Percentiles rank a stretch among this genome's conserved stretches.
These are phyloP conservation scores for Cariama cristata DNA, from an alignment of 2,113 vertebrate species.

Conservation along the genomic window DNA sequence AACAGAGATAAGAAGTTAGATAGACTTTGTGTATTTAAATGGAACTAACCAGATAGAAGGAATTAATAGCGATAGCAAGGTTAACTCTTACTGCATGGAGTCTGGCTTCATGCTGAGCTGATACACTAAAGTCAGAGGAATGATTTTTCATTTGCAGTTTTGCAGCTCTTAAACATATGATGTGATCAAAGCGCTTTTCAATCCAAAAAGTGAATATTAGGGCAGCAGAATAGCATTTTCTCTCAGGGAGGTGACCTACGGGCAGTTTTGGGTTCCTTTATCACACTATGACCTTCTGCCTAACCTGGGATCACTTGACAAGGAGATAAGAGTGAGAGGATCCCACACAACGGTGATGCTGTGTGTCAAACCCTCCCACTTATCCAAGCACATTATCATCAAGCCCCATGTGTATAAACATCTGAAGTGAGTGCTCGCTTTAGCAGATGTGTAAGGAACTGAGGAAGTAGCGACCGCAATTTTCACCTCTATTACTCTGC, in stretches of 20 bases:
- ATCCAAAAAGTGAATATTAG: not conserved
- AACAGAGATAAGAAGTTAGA: constrained; percentile 3
- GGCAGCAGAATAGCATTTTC: not conserved
- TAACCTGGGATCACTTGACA: not conserved
- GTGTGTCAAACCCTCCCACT: not conserved
- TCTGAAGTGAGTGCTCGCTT: not conserved
- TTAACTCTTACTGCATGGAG: not conserved
- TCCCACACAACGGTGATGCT: not conserved
- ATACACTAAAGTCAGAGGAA: not conserved
- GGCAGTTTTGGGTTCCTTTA: not conserved
- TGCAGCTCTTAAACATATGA: not conserved
- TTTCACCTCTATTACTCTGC: not conserved
- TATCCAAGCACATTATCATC: not conserved
- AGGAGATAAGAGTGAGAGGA: not conserved
- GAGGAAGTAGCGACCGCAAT: not conserved
- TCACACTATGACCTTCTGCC: not conserved
- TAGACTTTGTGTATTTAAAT: not conserved
- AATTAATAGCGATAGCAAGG: not conserved
- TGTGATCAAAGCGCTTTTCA: not conserved
- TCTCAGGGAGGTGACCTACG: not conserved
- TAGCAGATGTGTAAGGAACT: not conserved
- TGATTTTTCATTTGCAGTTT: not conserved
- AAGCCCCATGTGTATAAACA: not conserved
- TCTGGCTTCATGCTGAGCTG: not conserved
- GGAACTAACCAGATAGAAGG: not conserved